Percentiles rank a stretch among this genome's conserved stretches.
Evolutionary conservation across 2,113 vertebrate species (phyloP).

Genomic region (Gopherus flavomarginatus): DNA sequence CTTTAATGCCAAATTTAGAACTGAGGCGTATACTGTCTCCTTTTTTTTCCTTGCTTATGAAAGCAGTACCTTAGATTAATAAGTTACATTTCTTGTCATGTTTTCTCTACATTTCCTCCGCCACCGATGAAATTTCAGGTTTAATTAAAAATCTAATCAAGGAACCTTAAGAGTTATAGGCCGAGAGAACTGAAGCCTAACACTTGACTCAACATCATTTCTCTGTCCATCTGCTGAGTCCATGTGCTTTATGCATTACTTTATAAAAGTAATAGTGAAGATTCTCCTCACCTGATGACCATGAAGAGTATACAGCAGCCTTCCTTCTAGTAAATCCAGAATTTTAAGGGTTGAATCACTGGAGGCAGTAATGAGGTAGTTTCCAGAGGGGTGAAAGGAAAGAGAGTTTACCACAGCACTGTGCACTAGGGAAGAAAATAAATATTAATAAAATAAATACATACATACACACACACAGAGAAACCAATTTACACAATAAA

Average conservation of each 20-base stretch:
- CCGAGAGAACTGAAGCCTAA: background rate
- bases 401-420: conserved; percentile 89
- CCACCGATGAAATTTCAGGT: background rate
- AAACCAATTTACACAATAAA: conserved; percentile 13
- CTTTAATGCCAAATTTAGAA: background rate
- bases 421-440: conserved; percentile 83
- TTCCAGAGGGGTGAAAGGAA: conserved; percentile 93
- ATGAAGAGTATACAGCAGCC: conserved; percentile 94
- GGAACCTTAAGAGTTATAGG: background rate
- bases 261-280: background rate
- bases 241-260: background rate
- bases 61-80: background rate
- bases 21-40: background rate
- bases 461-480: background rate
- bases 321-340: conserved; percentile 94
- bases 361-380: conserved; percentile 94
- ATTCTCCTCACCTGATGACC: conserved; percentile 92
- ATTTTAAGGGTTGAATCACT: conserved; percentile 96
- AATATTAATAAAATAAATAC: too few species aligned
- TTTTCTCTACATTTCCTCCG: background rate
- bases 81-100: background rate
- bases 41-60: background rate
- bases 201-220: background rate
- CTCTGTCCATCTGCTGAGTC: background rate
- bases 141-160: background rate